Percentiles rank a stretch among this genome's conserved stretches.
Conservation (phyloP, 2,888 invertebrate species). For the Noctuana brunneofusca region DNA sequence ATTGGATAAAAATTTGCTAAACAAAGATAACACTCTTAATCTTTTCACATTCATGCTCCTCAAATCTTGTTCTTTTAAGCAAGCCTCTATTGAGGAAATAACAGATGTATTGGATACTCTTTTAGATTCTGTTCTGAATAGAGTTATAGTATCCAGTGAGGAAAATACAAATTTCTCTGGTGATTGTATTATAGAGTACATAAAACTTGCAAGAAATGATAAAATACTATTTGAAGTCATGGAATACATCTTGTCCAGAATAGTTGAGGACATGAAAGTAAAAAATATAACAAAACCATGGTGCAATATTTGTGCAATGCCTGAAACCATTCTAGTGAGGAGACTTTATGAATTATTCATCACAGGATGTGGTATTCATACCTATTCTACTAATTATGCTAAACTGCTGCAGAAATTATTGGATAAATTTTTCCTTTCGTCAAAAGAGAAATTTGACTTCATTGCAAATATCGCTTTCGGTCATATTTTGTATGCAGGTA, state of each 20-base stretch:
- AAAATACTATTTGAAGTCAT: constrained; percentile 82
- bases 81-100: constrained; percentile 62
- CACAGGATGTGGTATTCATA: constrained; percentile 70
- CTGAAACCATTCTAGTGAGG: constrained; percentile 65
- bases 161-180: constrained; percentile 55
- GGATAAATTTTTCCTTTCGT: constrained; percentile 64
- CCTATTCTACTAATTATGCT: constrained; percentile 63
- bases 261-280: constrained; percentile 75
- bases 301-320: constrained; percentile 69
- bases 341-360: constrained; percentile 75
- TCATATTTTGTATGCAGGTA: constrained; percentile 67
- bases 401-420: constrained; percentile 72
- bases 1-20: constrained; percentile 56
- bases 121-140: constrained; percentile 63
- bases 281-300: constrained; percentile 63
- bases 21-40: constrained; percentile 60
- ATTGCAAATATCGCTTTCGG: constrained; percentile 82
- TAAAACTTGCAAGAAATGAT: constrained; percentile 62
- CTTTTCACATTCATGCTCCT: constrained; percentile 70
- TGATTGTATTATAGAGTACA: constrained; percentile 58
- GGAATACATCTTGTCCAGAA: constrained; percentile 76
- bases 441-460: constrained; percentile 79
- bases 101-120: constrained; percentile 67
- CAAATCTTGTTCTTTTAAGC: constrained; percentile 68
- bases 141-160: constrained; percentile 59